Base-by-base conservation (phyloP, 2,113 vertebrate species). In the Axis porcinus region DNA sequence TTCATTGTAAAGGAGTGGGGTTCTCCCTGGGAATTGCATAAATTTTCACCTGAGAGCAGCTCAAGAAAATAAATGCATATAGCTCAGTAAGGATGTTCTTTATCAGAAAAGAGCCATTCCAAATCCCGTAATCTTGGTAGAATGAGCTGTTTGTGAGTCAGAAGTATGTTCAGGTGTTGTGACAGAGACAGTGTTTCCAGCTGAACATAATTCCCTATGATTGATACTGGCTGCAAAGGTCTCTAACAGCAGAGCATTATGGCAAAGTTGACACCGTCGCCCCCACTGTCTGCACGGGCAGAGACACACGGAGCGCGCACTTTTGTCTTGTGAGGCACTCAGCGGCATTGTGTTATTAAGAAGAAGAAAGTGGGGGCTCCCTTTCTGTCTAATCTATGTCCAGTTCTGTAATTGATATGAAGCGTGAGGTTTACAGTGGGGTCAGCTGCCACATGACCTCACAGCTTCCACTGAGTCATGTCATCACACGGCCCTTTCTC, bases 321-420 rank as follows among this genome's bases (percentile, higher is more conserved):
- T 94, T 97, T 97, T 97, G 96, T 97, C 58, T 98, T 97, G 97
- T 95, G 96, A 97, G 95, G 84, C 92, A 83, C 86, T 28, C 78
- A 97, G 89, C 0, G 17, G 94, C 84, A 78, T 98, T 0, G 7
- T 94, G 70, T 97, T 98, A 95, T 90, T 98, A 97, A 98, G 97
- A 96, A 98, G 94, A 96, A 98, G 92, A 82, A 91, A 92, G 52
- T 4, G 3, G 25, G 36, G 16, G 21, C 30, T 70, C 91, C 78
- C 19, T 98, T 98, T 90, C 96, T 91, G 85, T 89, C 95, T 92
- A 85, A 91, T 97, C 93, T 97, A 45, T 95, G 95, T 98, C 92
- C 94, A 98, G 70, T 95, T 97, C 93, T 90, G 78, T 97, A 98
- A 98, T 89, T 98, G 97, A 98, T 96, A 92, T 97, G 40, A 97